These are phyloP conservation scores for Cetonia aurata DNA, from an alignment of 2,888 invertebrate genomes.

Conservation along the genomic window DNA sequence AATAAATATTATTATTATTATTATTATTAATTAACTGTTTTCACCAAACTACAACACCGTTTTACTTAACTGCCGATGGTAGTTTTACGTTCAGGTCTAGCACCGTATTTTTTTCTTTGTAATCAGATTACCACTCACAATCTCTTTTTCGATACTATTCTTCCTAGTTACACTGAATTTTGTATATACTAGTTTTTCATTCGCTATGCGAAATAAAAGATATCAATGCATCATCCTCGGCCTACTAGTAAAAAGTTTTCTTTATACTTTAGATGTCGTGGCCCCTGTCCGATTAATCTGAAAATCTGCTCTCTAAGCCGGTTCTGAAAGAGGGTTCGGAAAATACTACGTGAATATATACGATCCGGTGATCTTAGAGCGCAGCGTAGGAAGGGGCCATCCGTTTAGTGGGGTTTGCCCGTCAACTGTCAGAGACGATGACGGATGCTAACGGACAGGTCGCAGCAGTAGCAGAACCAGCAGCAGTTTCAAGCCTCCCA, in stretches of 20 bases:
- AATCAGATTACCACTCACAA: no score
- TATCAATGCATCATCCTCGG: no score
- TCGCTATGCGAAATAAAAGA: no score
- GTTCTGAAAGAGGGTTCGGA: constrained; percentile 33
- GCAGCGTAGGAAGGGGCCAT: constrained; percentile 55
- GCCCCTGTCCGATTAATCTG: constrained; percentile 18
- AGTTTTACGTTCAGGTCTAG: no score
- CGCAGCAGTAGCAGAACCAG: constrained; percentile 26
- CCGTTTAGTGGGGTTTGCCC: constrained; percentile 57
- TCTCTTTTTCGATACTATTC: no score
- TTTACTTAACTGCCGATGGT: no score
- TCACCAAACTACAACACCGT: no score
- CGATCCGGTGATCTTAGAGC: constrained; percentile 49
- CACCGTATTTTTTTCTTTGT: no score
- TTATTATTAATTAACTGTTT: no score
- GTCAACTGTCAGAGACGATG: constrained; percentile 57
- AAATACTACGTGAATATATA: constrained; percentile 38
- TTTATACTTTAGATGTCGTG: constrained; percentile 9
- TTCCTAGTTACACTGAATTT: no score
- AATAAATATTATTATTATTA: no score
- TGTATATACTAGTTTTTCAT: no score
- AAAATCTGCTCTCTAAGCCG: constrained; percentile 26
- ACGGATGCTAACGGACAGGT: constrained; percentile 54
- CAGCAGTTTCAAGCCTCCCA: not conserved
- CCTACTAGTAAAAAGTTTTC: not conserved